These are phyloP conservation scores for Cottus gobio DNA, from an alignment of 2,113 vertebrate species.

Conservation along the genomic window DNA sequence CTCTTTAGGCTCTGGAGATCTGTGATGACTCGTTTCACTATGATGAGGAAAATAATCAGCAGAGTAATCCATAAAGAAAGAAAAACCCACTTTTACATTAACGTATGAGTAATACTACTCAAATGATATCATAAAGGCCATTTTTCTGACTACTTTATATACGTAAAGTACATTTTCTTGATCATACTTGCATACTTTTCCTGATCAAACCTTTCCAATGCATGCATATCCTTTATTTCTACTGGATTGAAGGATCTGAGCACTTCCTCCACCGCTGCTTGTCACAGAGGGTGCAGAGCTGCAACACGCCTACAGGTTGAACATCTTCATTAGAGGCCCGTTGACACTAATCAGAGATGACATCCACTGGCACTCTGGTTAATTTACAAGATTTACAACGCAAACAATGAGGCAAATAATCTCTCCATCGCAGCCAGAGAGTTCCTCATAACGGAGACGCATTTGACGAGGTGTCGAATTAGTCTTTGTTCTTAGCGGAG, in stretches of 20 bases:
- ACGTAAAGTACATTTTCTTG: background rate
- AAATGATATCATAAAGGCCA: background rate
- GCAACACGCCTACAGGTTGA: conserved; percentile 59
- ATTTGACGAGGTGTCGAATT: conserved; percentile 49
- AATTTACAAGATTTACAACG: conserved; percentile 73
- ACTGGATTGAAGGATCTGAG: too few species aligned
- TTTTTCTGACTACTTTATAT: background rate
- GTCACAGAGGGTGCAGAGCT: conserved; percentile 34
- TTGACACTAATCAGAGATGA: conserved; percentile 69
- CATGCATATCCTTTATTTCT: too few species aligned
- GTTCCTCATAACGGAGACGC: conserved; percentile 44
- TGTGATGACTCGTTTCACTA: background rate
- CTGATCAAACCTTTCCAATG: background rate
- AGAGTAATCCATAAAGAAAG: background rate
- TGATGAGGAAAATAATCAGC: background rate
- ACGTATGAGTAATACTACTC: background rate
- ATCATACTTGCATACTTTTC: background rate
- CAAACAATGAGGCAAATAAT: conserved; percentile 70
- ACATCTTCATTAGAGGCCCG: conserved; percentile 65
- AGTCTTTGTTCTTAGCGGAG: conserved; percentile 50
- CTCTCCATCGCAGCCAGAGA: conserved; percentile 38
- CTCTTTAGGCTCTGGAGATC: background rate
- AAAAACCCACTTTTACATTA: background rate
- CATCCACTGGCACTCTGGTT: conserved; percentile 60
- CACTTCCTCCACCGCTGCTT: background rate